phyloP scores from a whole-genome alignment of 1,140 invertebrate species.

The Atta texana region DNA sequence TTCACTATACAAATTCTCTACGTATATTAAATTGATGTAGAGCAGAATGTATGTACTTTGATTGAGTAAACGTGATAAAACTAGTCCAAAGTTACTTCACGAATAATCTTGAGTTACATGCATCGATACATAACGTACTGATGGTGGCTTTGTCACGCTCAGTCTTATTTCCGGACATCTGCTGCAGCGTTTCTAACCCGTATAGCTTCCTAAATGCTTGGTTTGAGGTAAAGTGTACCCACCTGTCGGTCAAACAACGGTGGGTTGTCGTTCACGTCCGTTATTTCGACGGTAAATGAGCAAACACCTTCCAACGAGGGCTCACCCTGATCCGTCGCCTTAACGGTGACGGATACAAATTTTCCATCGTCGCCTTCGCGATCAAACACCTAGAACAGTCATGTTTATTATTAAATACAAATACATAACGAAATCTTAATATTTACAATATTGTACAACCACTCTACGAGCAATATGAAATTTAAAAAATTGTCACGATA shows the following conservation, averaged over 20 bases:
- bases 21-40: constrained; percentile 24
- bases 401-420: not conserved
- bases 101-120: not conserved
- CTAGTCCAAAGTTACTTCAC: constrained; percentile 14
- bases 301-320: constrained; percentile 97
- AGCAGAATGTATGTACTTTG: constrained; percentile 16
- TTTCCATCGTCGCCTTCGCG: constrained; percentile 98
- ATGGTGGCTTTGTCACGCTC: constrained; percentile 16
- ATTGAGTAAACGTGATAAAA: constrained; percentile 19
- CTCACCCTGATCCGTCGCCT: constrained; percentile 98
- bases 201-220: not conserved
- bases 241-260: constrained; percentile 98
- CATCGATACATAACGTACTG: not conserved
- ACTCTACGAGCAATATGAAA: not conserved
- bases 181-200: constrained; percentile 14
- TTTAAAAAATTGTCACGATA: not conserved
- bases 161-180: constrained; percentile 54
- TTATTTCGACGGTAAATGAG: constrained; percentile 98
- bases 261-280: constrained; percentile 97
- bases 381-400: constrained; percentile 92
- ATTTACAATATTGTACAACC: not conserved
- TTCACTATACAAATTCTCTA: not conserved
- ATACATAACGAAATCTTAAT: not conserved
- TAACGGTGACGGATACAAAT: constrained; percentile 97
- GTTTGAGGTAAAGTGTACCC: constrained; percentile 68